Conservation (phyloP, 1,140 invertebrate genomes). For the Psix sp. region DNA sequence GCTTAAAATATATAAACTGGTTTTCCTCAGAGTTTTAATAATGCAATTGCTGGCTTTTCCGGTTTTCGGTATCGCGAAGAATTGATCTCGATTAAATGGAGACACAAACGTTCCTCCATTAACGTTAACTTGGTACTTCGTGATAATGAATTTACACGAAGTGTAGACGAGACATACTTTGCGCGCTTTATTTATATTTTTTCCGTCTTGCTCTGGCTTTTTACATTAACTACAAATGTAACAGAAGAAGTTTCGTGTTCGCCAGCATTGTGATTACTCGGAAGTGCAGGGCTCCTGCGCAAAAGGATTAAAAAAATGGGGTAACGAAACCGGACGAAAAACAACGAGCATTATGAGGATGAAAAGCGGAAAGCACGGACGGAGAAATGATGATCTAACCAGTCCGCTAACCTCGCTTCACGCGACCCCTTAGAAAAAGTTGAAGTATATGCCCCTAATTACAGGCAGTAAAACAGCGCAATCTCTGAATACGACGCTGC, state of each 20-base stretch:
- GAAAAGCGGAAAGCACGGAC: conserved; percentile 51
- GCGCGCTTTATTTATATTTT: conserved; percentile 25
- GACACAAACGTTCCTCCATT: conserved; percentile 19
- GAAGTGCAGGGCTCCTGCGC: conserved; percentile 21
- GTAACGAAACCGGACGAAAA: conserved; percentile 40
- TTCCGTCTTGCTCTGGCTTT: conserved; percentile 15
- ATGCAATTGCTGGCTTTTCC: too few species aligned
- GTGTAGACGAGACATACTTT: conserved; percentile 12
- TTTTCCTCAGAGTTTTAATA: neutral
- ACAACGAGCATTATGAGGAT: conserved; percentile 50
- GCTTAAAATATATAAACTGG: conserved; percentile 1
- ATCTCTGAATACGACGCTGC: conserved; percentile 64
- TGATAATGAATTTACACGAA: conserved; percentile 40
- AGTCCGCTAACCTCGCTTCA: conserved; percentile 50
- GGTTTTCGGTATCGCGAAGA: conserved; percentile 2
- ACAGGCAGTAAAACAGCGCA: conserved; percentile 71
- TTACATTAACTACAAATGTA: conserved; percentile 33
- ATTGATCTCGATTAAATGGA: conserved; percentile 2
- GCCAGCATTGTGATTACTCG: conserved; percentile 44
- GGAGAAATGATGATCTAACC: conserved; percentile 59
- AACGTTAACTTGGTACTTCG: conserved; percentile 25
- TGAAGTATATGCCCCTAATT: conserved; percentile 72
- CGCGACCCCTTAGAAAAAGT: conserved; percentile 63
- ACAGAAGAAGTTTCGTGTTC: conserved; percentile 42
- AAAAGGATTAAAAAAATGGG: conserved; percentile 49